Evolutionary conservation across 2,797 vertebrate genomes (phyloP).

Genomic region (Lycodopsis pacificus): DNA sequence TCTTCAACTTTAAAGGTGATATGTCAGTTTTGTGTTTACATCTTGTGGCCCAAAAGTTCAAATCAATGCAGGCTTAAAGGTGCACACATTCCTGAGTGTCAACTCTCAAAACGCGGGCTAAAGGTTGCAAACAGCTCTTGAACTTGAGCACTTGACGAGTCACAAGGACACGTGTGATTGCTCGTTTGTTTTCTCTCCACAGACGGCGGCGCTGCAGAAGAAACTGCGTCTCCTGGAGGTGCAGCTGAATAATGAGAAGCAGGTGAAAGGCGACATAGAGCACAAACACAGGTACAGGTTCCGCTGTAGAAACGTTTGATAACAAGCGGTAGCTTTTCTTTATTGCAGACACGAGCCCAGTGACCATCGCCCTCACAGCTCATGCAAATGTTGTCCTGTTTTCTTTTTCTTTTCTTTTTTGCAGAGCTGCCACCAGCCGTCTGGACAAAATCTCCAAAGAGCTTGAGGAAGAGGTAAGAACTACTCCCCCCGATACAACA

Average conservation of each 20-base stretch:
- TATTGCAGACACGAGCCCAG: no score
- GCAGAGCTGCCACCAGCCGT: slow-evolving; percentile 87
- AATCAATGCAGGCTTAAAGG: neutral
- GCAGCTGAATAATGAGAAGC: slow-evolving; percentile 92
- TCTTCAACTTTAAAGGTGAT: neutral
- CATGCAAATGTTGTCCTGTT: neutral
- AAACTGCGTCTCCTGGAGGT: slow-evolving; percentile 91
- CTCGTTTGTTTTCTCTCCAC: slow-evolving; percentile 3
- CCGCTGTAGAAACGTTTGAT: neutral
- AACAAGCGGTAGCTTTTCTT: no score
- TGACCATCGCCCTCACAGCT: neutral
- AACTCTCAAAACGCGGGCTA: neutral
- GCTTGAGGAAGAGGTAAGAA: slow-evolving; percentile 93
- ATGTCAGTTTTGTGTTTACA: neutral
- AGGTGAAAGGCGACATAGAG: slow-evolving; percentile 94
- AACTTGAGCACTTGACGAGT: slow-evolving; percentile 1
- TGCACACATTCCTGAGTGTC: neutral
- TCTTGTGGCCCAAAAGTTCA: neutral
- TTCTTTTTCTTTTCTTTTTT: neutral
- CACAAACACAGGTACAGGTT: slow-evolving; percentile 83
- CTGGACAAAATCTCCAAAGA: slow-evolving; percentile 95
- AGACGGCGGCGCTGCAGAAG: slow-evolving; percentile 91
- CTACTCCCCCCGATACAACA: neutral
- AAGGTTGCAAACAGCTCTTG: neutral
- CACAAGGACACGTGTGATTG: neutral